Conservation (phyloP, 2,797 vertebrate genomes). For the Amniataba percoides region DNA sequence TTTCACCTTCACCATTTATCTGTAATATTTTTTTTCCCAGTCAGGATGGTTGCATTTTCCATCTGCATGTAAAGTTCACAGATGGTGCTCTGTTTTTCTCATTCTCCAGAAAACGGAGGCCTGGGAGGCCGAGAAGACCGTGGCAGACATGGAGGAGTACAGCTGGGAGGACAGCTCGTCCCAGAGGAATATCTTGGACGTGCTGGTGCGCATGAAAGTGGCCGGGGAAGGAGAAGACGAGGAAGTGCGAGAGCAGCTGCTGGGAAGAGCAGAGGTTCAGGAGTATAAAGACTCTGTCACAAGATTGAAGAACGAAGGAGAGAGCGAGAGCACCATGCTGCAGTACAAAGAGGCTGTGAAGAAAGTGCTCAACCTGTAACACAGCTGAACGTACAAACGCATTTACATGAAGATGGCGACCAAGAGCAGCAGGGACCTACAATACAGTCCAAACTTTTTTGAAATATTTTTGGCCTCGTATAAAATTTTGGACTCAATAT, state of each 20-base stretch:
- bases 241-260: conserved; percentile 83
- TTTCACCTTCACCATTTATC: background rate
- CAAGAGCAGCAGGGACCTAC: conserved; percentile 10
- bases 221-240: conserved; percentile 70
- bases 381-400: background rate
- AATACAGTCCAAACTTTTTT: conserved; percentile 5
- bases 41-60: background rate
- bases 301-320: conserved; percentile 91
- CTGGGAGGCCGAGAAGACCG: conserved; percentile 92
- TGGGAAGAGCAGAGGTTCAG: conserved; percentile 85
- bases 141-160: conserved; percentile 94
- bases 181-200: conserved; percentile 88
- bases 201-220: conserved; percentile 82
- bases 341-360: conserved; percentile 94
- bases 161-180: conserved; percentile 93
- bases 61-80: background rate
- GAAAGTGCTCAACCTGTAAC: conserved; percentile 85
- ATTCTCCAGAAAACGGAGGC: conserved; percentile 91
- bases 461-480: background rate
- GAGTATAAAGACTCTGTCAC: conserved; percentile 88
- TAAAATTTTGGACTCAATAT: background rate
- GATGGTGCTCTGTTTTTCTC: conserved; percentile 13
- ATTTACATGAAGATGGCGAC: conserved; percentile 22
- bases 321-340: conserved; percentile 84
- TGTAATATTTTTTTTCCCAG: background rate